Evolutionary conservation across 2,797 vertebrate genomes (phyloP).

Genomic region (Rousettus madagascariensis): DNA sequence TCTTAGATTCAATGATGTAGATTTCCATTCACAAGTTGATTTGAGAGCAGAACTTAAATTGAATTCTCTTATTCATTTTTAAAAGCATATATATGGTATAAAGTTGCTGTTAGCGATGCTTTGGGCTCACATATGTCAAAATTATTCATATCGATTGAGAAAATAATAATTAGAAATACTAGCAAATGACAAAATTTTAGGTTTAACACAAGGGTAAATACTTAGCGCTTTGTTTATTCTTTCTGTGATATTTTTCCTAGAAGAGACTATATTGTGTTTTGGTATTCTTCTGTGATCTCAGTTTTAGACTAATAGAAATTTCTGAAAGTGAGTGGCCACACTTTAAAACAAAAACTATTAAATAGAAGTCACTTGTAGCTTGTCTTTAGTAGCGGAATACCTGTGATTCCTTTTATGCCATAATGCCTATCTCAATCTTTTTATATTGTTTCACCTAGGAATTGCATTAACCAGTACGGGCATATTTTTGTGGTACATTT

Average conservation of each 20-base stretch:
- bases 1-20: not conserved
- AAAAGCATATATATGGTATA: not conserved
- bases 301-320: constrained; percentile 56
- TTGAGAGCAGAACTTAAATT: constrained; percentile 44
- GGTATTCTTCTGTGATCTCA: constrained; percentile 37
- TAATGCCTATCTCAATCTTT: constrained; percentile 16
- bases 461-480: not conserved
- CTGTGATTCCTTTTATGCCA: constrained; percentile 53
- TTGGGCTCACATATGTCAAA: not conserved
- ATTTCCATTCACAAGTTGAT: constrained; percentile 43
- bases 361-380: not conserved
- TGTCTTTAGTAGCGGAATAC: constrained; percentile 31
- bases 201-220: constrained; percentile 18
- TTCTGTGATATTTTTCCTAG: constrained; percentile 46
- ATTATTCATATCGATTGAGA: constrained; percentile 9
- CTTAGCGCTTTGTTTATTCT: constrained; percentile 7
- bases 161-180: constrained; percentile 15
- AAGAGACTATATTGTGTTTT: not conserved
- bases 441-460: constrained; percentile 36
- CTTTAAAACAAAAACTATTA: constrained; percentile 50
- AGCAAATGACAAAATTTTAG: not conserved
- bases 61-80: constrained; percentile 20
- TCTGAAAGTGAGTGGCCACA: constrained; percentile 36
- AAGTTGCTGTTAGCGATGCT: constrained; percentile 43
- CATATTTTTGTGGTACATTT: not conserved